A percentile compares a stretch with the other conserved stretches of the same genome.
phyloP scores from a whole-genome alignment of 2,888 invertebrate species.

The Willowsia nigromaculata region DNA sequence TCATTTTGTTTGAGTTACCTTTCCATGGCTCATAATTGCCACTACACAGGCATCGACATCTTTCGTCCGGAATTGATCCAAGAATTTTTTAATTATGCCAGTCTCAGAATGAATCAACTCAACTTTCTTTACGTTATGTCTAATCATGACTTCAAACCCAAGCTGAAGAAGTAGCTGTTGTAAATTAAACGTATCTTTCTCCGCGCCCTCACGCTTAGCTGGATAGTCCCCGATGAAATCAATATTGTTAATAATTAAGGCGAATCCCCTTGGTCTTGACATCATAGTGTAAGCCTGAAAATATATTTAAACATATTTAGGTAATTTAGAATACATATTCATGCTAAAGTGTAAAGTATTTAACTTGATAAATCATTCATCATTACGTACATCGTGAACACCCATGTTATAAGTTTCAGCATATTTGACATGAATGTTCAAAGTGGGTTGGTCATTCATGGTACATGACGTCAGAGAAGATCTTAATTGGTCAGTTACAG shows the following conservation, averaged over 20 bases:
- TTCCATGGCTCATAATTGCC: constrained; percentile 77
- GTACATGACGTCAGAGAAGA: constrained; percentile 16
- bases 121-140: constrained; percentile 63
- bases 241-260: constrained; percentile 76
- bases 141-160: constrained; percentile 69
- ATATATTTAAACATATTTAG: too few species aligned
- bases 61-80: constrained; percentile 58
- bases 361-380: too few species aligned
- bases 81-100: constrained; percentile 73
- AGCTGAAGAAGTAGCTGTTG: constrained; percentile 62
- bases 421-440: constrained; percentile 56
- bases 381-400: constrained; percentile 10
- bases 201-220: constrained; percentile 72
- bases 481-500: constrained; percentile 48
- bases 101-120: constrained; percentile 54
- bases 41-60: constrained; percentile 75
- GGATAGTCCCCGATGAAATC: constrained; percentile 68
- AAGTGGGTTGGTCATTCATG: constrained; percentile 58
- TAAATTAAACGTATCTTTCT: constrained; percentile 71
- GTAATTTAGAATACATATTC: too few species aligned
- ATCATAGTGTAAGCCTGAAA: constrained; percentile 74
- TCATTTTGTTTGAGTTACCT: background rate
- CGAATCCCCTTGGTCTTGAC: constrained; percentile 72
- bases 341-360: too few species aligned
- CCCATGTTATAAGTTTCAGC: constrained; percentile 68